These are phyloP conservation scores for Pseudomyrmex pallidus DNA, from an alignment of 1,140 invertebrate genomes.

Conservation along the genomic window DNA sequence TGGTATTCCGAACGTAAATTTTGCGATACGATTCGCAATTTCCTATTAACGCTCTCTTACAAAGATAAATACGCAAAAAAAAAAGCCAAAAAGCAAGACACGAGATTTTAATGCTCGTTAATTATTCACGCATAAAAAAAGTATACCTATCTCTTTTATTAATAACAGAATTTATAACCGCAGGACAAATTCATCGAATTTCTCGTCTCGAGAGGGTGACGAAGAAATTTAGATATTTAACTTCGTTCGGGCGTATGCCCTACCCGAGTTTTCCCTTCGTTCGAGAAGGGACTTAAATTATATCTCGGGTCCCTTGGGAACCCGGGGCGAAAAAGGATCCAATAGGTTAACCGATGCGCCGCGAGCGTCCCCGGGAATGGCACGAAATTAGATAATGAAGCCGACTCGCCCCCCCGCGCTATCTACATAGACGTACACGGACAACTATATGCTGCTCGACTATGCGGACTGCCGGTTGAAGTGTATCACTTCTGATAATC, in stretches of 20 bases:
- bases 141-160: no score
- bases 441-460: conserved; percentile 20
- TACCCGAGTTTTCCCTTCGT: background rate
- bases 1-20: conserved; percentile 27
- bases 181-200: conserved; percentile 18
- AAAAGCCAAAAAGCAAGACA: background rate
- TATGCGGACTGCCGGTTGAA: conserved; percentile 52
- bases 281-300: conserved; percentile 60
- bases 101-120: no score
- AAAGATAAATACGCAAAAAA: conserved; percentile 10
- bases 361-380: conserved; percentile 47
- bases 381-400: conserved; percentile 61
- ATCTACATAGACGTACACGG: background rate
- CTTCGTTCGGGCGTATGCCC: conserved; percentile 1
- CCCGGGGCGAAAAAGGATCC: conserved; percentile 46
- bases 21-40: background rate
- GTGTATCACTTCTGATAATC: conserved; percentile 58
- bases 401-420: background rate
- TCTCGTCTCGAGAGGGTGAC: conserved; percentile 23
- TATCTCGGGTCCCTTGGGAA: background rate
- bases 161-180: background rate
- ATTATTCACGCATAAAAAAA: no score
- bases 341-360: conserved; percentile 56
- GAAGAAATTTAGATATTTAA: conserved; percentile 59
- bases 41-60: background rate